Base-by-base conservation (phyloP, 92 coral and sea anemone species). In the Plumapathes pennacea region DNA sequence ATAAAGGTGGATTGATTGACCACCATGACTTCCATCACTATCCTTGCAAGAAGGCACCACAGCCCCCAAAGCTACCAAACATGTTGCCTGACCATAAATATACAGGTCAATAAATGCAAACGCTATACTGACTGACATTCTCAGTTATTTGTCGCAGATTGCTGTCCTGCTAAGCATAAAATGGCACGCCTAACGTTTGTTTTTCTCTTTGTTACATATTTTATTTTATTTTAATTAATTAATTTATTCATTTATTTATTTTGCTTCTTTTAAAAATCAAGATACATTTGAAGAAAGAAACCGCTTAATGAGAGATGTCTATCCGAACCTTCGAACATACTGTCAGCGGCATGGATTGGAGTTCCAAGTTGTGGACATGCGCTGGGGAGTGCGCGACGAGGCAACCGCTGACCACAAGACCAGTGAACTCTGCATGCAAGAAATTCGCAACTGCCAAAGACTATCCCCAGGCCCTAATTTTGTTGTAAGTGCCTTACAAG, bases 331-430 rank as follows among this genome's bases (percentile, higher is more conserved):
- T 65, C 95, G 95, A 24, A 61, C 65, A 4, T 86, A 70, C 60
- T 86, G 95, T 53, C 89, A 86, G 69, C 95, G 81, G 68, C 85
- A 85, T 46, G 82, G 89, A 5, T 73, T 86, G 13, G 95, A 86
- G 56, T 86, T 86, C 34, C 95, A 86, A 65, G 89, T 86, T 6
- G 95, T 86, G 43, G 95, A 86, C 68, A 86, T 86, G 95, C 83
- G 95, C 61, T 86, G 95, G 95, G 95, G 95, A 18, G 85, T 86
- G 4, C 78, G 95, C 4, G 95, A 86, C 54, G 95, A 86, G 64
- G 85, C 95, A 1, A 71, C 85, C 40, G 95, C 95, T 82, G 95
- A 86, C 68, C 95, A 86, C 68, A 82, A 86, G 45, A 82, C 95
- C 36, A 86, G 79, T 25, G 95, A 86, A 26, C 66, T 86, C 56